Evolutionary conservation across 2,888 invertebrate genomes (phyloP).

Genomic region (Dorcus parallelipipedus): DNA sequence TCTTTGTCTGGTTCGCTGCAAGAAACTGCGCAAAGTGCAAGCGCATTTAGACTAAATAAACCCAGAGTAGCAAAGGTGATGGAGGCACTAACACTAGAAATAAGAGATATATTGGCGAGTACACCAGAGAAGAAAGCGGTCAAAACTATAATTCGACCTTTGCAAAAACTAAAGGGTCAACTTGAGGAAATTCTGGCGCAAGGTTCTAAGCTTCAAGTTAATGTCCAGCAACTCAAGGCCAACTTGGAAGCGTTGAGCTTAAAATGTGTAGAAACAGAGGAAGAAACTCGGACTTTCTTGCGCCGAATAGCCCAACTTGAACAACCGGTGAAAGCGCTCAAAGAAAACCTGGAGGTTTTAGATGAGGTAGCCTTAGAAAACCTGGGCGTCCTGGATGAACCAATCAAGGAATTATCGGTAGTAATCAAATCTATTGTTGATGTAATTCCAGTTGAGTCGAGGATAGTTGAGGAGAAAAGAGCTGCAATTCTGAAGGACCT

Average conservation of each 20-base stretch:
- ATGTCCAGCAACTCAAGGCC: too few species aligned
- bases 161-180: not conserved
- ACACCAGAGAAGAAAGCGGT: not conserved
- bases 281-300: not conserved
- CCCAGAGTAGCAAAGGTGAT: not conserved
- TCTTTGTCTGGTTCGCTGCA: too few species aligned
- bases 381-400: slow-evolving; percentile 26
- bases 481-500: too few species aligned
- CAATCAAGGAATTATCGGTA: slow-evolving; percentile 23
- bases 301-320: slow-evolving; percentile 4
- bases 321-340: slow-evolving; percentile 10
- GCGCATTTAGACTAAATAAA: too few species aligned
- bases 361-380: slow-evolving; percentile 12
- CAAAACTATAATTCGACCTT: not conserved
- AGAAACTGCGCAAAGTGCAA: too few species aligned
- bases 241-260: too few species aligned
- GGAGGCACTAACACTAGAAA: not conserved
- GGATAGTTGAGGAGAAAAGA: too few species aligned
- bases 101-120: not conserved
- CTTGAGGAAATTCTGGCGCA: not conserved
- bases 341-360: slow-evolving; percentile 17
- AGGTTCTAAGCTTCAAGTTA: too few species aligned
- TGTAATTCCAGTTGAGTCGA: too few species aligned
- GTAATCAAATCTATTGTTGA: not conserved
- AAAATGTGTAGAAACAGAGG: too few species aligned